phyloP scores from a whole-genome alignment of 2,797 vertebrate species.

The Dicrostonyx torquatus region DNA sequence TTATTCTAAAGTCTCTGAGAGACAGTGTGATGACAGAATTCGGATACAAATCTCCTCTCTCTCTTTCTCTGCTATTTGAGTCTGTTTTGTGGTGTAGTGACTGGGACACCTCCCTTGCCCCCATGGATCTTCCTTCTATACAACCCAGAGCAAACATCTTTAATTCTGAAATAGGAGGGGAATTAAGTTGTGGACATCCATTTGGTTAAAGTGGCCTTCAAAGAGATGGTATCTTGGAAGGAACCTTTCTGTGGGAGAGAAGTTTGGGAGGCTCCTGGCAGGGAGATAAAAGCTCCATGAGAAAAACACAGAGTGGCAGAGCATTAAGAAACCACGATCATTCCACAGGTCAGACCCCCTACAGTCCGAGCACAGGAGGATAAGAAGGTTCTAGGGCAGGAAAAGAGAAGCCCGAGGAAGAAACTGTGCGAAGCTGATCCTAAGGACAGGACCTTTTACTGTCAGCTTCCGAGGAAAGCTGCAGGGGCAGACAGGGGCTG shows the following conservation, averaged over 20 bases:
- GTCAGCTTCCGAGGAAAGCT: background rate
- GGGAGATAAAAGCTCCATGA: background rate
- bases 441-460: background rate
- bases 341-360: background rate
- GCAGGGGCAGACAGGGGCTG: background rate
- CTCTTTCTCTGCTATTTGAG: background rate
- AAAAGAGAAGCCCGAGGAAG: background rate
- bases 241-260: background rate
- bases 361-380: background rate
- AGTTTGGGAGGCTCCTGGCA: background rate
- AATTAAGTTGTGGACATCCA: background rate
- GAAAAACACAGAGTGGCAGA: background rate
- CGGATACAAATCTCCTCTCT: fast-evolving
- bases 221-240: background rate
- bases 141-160: background rate
- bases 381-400: background rate
- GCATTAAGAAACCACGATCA: background rate
- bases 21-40: background rate
- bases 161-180: background rate
- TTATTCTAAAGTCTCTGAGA: background rate
- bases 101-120: too few relatives aligned
- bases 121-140: background rate
- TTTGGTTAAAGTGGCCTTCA: background rate
- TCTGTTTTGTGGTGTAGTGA: background rate
- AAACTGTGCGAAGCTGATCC: background rate